Evolutionary conservation across 2,888 invertebrate genomes (phyloP).

Genomic region (Drosophila paracracens): DNA sequence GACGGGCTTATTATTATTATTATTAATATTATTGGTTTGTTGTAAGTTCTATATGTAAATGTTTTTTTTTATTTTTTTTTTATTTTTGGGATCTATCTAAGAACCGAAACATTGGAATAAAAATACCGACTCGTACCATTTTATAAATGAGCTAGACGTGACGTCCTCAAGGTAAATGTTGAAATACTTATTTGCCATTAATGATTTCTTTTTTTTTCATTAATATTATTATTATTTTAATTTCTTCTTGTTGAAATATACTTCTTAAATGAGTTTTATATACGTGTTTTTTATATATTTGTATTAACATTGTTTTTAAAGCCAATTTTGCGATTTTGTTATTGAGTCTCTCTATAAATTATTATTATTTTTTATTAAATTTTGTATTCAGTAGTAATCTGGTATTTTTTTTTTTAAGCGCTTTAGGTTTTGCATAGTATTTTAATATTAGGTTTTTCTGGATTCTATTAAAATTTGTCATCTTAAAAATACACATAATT

Average conservation of each 20-base stretch:
- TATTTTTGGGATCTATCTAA: conserved; percentile 34
- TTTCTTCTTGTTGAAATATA: neutral
- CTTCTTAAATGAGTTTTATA: conserved; percentile 7
- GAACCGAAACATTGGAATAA: conserved; percentile 26
- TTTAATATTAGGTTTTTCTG: conserved; percentile 26
- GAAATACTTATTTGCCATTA: conserved; percentile 13
- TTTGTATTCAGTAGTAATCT: conserved; percentile 4
- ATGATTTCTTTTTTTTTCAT: neutral
- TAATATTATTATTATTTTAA: neutral
- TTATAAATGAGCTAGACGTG: conserved; percentile 48
- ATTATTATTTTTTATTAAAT: neutral
- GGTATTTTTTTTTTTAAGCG: conserved; percentile 25
- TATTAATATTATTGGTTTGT: neutral
- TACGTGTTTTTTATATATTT: conserved; percentile 4
- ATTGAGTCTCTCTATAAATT: conserved; percentile 44
- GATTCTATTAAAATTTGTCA: conserved; percentile 55
- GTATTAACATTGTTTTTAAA: conserved; percentile 55
- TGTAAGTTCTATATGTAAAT: conserved; percentile 10
- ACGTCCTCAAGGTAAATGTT: conserved; percentile 36
- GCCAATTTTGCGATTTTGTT: conserved; percentile 70
- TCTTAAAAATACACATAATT: conserved; percentile 48
- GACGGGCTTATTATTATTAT: conserved; percentile 23
- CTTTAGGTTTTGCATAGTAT: conserved; percentile 34
- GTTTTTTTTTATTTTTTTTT: neutral
- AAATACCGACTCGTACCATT: conserved; percentile 37